Evolutionary conservation across 2,888 invertebrate genomes (phyloP).

Genomic region (Anthophora plumipes): DNA sequence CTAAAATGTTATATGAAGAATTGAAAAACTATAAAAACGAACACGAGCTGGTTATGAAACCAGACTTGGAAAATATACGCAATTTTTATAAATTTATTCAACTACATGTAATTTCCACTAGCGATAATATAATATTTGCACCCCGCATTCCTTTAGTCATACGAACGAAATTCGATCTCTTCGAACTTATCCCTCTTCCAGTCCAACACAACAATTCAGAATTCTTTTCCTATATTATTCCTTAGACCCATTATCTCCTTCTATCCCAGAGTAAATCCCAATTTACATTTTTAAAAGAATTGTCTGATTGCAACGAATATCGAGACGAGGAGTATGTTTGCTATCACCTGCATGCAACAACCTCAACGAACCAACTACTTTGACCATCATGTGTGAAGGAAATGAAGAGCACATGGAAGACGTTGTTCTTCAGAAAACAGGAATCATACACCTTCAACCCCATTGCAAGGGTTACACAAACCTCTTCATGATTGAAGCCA

Average conservation of each 20-base stretch:
- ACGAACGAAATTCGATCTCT: slow-evolving; percentile 30
- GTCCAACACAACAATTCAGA: slow-evolving; percentile 18
- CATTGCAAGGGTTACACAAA: slow-evolving; percentile 15
- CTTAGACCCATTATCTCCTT: slow-evolving; percentile 23
- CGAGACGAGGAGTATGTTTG: slow-evolving; percentile 33
- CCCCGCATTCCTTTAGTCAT: slow-evolving; percentile 3
- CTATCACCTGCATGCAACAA: slow-evolving; percentile 10
- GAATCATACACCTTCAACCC: slow-evolving; percentile 21
- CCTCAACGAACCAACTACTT: not conserved
- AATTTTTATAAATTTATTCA: slow-evolving; percentile 28
- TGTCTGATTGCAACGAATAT: slow-evolving; percentile 20
- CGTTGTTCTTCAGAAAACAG: not conserved
- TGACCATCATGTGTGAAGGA: slow-evolving; percentile 6
- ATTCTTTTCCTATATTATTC: slow-evolving; percentile 20
- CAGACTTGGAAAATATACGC: slow-evolving; percentile 26
- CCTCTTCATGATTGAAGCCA: slow-evolving; percentile 1
- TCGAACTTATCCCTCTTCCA: slow-evolving; percentile 25
- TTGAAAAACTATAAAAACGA: slow-evolving; percentile 22
- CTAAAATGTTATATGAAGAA: slow-evolving; percentile 28
- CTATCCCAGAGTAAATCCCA: slow-evolving; percentile 24
- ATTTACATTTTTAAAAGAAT: slow-evolving; percentile 23
- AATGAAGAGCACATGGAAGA: slow-evolving; percentile 14
- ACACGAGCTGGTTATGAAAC: slow-evolving; percentile 19
- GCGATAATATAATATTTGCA: slow-evolving; percentile 9
- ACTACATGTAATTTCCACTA: slow-evolving; percentile 13